Conservation (phyloP, 2,888 invertebrate species). For the Oxystoma pomonae region DNA sequence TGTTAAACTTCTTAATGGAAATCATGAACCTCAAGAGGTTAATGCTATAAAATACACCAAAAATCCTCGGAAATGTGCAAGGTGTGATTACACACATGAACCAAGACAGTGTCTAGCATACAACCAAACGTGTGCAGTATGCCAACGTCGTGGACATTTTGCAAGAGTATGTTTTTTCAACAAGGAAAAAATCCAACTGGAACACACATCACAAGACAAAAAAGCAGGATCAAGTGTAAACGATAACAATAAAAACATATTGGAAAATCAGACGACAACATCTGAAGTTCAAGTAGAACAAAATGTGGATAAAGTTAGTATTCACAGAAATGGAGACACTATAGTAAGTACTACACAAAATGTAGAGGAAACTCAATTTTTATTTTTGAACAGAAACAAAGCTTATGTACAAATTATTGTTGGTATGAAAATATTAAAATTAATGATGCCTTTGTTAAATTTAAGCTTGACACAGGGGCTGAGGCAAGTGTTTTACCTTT, state of each 20-base stretch:
- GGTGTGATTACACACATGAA: not conserved
- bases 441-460: constrained; percentile 5
- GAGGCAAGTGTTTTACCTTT: constrained; percentile 12
- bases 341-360: no score
- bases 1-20: not conserved
- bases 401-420: no score
- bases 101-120: not conserved
- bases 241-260: no score
- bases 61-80: not conserved
- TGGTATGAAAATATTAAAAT: constrained; percentile 1
- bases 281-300: no score
- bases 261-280: no score
- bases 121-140: not conserved
- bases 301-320: no score
- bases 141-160: not conserved
- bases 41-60: not conserved
- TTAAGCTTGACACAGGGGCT: constrained; percentile 13
- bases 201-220: no score
- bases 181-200: no score
- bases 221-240: no score
- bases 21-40: not conserved
- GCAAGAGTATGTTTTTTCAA: constrained; percentile 1
- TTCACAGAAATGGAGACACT: no score
- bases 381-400: not conserved
- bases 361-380: no score